A percentile compares a stretch with the other conserved stretches of the same genome.
Evolutionary conservation across 2,797 vertebrate species (phyloP).

Genomic region (Lepilemur septentrionalis): DNA sequence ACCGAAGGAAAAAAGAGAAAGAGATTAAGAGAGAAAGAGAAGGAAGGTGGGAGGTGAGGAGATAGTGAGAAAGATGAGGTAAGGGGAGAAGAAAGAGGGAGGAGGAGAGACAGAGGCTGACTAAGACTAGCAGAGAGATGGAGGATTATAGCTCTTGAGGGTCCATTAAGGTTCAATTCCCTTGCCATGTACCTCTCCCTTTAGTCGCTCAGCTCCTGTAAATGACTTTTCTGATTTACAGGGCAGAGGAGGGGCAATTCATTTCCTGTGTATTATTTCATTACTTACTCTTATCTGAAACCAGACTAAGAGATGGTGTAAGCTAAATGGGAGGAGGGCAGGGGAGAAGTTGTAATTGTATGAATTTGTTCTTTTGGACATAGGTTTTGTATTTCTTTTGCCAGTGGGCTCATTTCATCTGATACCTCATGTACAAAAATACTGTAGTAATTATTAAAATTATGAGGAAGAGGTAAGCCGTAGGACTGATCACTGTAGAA

Average conservation of each 20-base stretch:
- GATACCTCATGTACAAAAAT: conserved; percentile 11
- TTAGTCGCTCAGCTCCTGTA: conserved; percentile 46
- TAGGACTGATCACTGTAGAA: conserved; percentile 12
- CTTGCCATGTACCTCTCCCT: conserved; percentile 25
- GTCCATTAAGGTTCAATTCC: conserved; percentile 65
- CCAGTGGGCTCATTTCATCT: not conserved
- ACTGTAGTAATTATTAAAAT: not conserved
- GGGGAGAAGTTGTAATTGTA: conserved; percentile 19
- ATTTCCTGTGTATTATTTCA: conserved; percentile 58
- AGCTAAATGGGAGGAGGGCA: not conserved
- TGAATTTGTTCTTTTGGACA: conserved; percentile 34
- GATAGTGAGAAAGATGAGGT: not conserved
- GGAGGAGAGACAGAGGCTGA: not conserved
- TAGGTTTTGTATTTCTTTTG: not conserved
- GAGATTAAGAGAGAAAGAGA: not conserved
- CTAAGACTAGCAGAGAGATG: not conserved
- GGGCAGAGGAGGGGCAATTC: conserved; percentile 56
- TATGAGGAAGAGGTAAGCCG: not conserved
- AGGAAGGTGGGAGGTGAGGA: not conserved
- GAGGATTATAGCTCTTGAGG: conserved; percentile 51
- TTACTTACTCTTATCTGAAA: conserved; percentile 58
- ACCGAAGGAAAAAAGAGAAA: not conserved
- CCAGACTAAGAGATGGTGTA: conserved; percentile 28
- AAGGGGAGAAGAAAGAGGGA: not conserved
- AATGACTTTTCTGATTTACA: conserved; percentile 73